Percentiles rank a stretch among this genome's conserved stretches.
Evolutionary conservation across 35 echinoderm and acorn worm species (phyloP).

Genomic region (Amphiura filiformis): DNA sequence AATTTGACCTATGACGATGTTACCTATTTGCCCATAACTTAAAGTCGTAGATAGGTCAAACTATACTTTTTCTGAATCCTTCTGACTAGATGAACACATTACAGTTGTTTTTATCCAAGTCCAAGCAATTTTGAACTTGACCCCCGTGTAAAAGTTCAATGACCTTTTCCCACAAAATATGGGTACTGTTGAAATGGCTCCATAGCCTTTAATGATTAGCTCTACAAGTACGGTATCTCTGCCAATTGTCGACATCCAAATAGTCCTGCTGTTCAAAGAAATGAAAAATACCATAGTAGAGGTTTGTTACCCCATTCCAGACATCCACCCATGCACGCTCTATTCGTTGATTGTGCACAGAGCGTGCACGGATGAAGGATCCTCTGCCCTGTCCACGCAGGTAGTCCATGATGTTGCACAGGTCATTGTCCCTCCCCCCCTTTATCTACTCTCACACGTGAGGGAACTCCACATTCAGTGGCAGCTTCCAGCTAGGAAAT

Average conservation of each 20-base stretch:
- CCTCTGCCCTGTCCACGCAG: slow-evolving; percentile 16
- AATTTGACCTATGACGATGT: too few species aligned
- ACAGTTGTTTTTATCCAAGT: too few species aligned
- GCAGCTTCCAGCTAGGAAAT: slow-evolving; percentile 16
- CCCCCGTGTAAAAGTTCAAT: too few species aligned
- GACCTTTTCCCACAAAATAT: too few species aligned
- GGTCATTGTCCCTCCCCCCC: slow-evolving; percentile 48
- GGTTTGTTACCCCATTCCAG: slow-evolving; percentile 45
- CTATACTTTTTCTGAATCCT: too few species aligned
- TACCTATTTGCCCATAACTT: too few species aligned
- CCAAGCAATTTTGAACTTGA: too few species aligned
- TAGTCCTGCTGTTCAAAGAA: slow-evolving; percentile 21
- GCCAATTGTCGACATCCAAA: slow-evolving; percentile 37
- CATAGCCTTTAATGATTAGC: too few species aligned
- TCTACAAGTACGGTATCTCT: too few species aligned
- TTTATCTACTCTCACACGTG: background rate
- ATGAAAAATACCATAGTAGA: slow-evolving; percentile 50
- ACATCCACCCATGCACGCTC: slow-evolving; percentile 46
- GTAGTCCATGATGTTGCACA: slow-evolving; percentile 38
- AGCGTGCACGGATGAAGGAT: slow-evolving; percentile 22
- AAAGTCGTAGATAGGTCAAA: too few species aligned
- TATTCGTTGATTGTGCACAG: slow-evolving; percentile 55
- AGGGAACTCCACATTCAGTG: background rate
- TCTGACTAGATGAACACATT: too few species aligned
- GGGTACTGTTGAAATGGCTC: too few species aligned